Evolutionary conservation across 2,113 vertebrate species (phyloP), one percentile per base, ranked within the genome.

Genomic region (Tachycineta bicolor): DNA sequence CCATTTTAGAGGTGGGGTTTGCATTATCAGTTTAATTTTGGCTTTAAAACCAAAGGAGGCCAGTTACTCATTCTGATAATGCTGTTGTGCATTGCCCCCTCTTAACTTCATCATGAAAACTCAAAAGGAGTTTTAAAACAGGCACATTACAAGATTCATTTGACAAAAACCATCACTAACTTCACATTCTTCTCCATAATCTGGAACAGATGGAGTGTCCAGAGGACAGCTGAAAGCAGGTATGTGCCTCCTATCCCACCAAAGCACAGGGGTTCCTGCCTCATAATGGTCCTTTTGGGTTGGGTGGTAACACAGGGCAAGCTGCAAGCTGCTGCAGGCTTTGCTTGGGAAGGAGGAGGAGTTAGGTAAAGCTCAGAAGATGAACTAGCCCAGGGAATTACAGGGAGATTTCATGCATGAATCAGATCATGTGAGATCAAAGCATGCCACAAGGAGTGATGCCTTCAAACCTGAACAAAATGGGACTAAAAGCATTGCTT

Each of bases 211-310:
- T 20, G 14, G 71, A 13, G 26, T n/a, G 15, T 59, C 71, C 14
- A 3, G 47, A 71, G 74, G 39, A 71, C 19, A 26, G 18, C 49
- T 88, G 79, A n/a, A 49, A 69, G 24, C 12, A 14, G 14, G 14
- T 14, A 14, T 29, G 24, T 49, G 46, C 12, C 21, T 63, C 28
- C 31, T 28, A 67, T 53, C 46, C 50, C 55, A 49, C 15, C 50
- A 37, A 43, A 83, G 37, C 13, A 37, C 33, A 52, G 28, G 9
- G 9, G 37, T 70, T 69, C 28, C 80, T 58, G 24, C 31, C 59
- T 46, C 64, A 16, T 29, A 34, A 24, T 19, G n/a, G 17, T 37
- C 25, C 34, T n/a, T 74, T 67, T 0, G 0, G 23, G 21, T 5
- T 62, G 60, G 33, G 25, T 37, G 55, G 44, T 33, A 59, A 44